A percentile compares a stretch with the other conserved stretches of the same genome.
These are phyloP conservation scores for Varanus komodoensis DNA, from an alignment of 2,113 vertebrate genomes.

Conservation along the genomic window DNA sequence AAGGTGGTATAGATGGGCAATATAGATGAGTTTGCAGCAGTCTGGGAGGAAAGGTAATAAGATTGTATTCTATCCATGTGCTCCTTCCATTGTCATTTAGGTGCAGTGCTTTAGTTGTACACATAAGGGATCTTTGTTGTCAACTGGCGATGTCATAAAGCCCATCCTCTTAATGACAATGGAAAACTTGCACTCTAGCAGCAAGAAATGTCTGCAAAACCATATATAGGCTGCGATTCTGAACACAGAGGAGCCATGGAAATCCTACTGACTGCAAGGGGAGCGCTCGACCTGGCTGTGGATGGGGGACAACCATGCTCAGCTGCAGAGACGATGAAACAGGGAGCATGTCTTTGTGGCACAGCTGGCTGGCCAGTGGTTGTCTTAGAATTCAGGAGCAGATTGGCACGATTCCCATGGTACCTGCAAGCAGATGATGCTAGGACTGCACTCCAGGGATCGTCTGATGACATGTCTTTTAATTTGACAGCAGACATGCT, in stretches of 20 bases:
- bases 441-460: slow-evolving; percentile 15
- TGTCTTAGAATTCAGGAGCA: slow-evolving; percentile 2
- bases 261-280: neutral
- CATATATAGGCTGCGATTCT: neutral
- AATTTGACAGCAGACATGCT: slow-evolving; percentile 12
- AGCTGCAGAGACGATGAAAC: neutral
- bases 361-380: neutral
- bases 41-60: no score
- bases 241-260: neutral
- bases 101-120: no score
- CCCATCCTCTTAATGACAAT: neutral
- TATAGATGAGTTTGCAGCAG: no score
- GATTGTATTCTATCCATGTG: no score
- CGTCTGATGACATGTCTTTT: slow-evolving; percentile 16
- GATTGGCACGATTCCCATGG: slow-evolving; percentile 13
- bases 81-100: no score
- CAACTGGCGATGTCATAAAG: neutral
- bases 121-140: neutral
- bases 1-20: no score
- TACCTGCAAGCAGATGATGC: neutral
- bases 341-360: neutral
- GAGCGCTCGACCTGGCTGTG: neutral
- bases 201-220: neutral
- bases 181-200: neutral
- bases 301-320: neutral